These are phyloP conservation scores for Serrognathus titanus DNA, from an alignment of 2,888 invertebrate species.

Conservation along the genomic window DNA sequence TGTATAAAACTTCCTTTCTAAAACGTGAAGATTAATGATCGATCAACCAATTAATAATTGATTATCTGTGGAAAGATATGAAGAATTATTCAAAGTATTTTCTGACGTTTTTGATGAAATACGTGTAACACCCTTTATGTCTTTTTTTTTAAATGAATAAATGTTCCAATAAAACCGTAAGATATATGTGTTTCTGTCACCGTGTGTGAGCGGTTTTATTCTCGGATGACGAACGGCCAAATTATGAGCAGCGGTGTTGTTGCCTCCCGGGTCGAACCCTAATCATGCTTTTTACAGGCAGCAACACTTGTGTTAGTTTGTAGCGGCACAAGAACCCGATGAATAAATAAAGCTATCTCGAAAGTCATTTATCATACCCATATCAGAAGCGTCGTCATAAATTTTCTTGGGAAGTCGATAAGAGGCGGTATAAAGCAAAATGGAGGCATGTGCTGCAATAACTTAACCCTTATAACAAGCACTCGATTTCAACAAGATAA, in stretches of 20 bases:
- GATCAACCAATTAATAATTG: too few relatives aligned
- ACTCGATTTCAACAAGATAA: constrained; percentile 28
- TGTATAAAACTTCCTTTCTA: too few relatives aligned
- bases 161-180: not conserved
- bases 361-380: constrained; percentile 58
- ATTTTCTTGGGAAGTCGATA: constrained; percentile 48
- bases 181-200: not conserved
- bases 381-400: constrained; percentile 56
- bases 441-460: constrained; percentile 42
- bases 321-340: constrained; percentile 48
- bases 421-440: constrained; percentile 42
- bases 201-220: not conserved
- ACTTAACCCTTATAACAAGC: constrained; percentile 40
- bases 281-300: constrained; percentile 33
- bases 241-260: constrained; percentile 22
- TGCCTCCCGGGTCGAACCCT: constrained; percentile 34
- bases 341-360: constrained; percentile 62
- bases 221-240: constrained; percentile 23
- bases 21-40: too few relatives aligned
- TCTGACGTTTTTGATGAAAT: too few relatives aligned
- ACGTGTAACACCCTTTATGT: too few relatives aligned
- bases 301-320: constrained; percentile 13
- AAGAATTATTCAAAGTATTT: too few relatives aligned
- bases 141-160: too few relatives aligned
- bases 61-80: too few relatives aligned